phyloP scores from a whole-genome alignment of 1,140 invertebrate species.

The Drosophila erecta region DNA sequence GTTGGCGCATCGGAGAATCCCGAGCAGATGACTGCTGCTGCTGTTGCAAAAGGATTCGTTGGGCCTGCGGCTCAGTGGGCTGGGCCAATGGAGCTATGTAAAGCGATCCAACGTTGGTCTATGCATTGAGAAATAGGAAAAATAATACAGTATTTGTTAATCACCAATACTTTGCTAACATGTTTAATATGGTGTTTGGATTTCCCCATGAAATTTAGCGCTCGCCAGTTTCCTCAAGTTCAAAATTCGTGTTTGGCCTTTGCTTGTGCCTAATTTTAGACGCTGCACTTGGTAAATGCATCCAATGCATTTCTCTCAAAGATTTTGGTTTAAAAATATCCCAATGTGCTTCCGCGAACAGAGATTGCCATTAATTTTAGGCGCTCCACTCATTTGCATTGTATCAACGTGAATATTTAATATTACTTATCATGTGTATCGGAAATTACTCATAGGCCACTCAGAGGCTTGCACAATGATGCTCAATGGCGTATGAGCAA shows the following conservation, averaged over 20 bases:
- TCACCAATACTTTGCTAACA: not conserved
- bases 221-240: slow-evolving; percentile 57
- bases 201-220: not conserved
- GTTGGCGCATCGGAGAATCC: slow-evolving; percentile 73
- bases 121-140: not conserved
- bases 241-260: slow-evolving; percentile 81
- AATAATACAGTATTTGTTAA: not conserved
- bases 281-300: slow-evolving; percentile 51
- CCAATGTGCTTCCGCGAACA: slow-evolving; percentile 47
- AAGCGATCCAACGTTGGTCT: slow-evolving; percentile 81
- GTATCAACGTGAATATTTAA: not conserved
- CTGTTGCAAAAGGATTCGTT: slow-evolving; percentile 70
- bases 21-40: slow-evolving; percentile 59
- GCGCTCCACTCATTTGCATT: slow-evolving; percentile 2
- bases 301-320: slow-evolving; percentile 57
- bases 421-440: not conserved
- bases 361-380: not conserved
- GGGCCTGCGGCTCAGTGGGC: slow-evolving; percentile 76
- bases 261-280: slow-evolving; percentile 57
- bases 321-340: slow-evolving; percentile 58
- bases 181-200: not conserved
- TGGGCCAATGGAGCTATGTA: slow-evolving; percentile 80
- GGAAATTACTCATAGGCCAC: slow-evolving; percentile 45
- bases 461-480: slow-evolving; percentile 14
- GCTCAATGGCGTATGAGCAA: slow-evolving; percentile 27